A percentile compares a stretch with the other conserved stretches of the same genome.
These are phyloP conservation scores for Blastomussa wellsi DNA, from an alignment of 92 coral and sea anemone genomes.

Conservation along the genomic window DNA sequence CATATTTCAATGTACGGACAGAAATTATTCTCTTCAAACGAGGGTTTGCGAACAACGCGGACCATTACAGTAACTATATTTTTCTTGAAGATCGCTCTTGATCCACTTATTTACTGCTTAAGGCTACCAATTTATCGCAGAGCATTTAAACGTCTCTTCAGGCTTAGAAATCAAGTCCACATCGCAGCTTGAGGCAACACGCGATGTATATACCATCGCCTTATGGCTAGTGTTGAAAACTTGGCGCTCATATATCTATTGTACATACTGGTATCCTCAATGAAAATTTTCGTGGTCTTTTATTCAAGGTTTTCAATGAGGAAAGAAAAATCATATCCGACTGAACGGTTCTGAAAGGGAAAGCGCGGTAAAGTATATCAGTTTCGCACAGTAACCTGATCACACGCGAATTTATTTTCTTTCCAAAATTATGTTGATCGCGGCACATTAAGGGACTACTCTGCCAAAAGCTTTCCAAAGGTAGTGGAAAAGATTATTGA, in stretches of 20 bases:
- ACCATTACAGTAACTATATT: constrained; percentile 26
- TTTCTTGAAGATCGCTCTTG: constrained; percentile 32
- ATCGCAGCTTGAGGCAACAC: neutral
- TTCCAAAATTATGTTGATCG: neutral
- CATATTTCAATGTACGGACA: constrained; percentile 32
- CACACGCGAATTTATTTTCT: neutral
- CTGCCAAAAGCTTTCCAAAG: too few species aligned
- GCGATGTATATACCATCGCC: neutral
- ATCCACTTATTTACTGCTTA: constrained; percentile 28
- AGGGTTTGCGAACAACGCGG: neutral
- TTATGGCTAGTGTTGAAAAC: neutral
- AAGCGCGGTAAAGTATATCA: neutral
- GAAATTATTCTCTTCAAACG: neutral
- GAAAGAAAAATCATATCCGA: neutral
- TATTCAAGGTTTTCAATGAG: neutral
- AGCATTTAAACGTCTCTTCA: constrained; percentile 33
- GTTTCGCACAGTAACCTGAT: neutral
- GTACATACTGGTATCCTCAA: neutral
- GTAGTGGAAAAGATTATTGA: neutral
- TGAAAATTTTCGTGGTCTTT: neutral
- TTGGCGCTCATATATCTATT: neutral
- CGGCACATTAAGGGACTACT: neutral
- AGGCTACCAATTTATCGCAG: constrained; percentile 34
- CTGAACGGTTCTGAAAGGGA: neutral
- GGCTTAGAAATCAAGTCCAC: constrained; percentile 17